Base-by-base conservation (phyloP, 2,888 invertebrate genomes). In the Macrophya annulata region DNA sequence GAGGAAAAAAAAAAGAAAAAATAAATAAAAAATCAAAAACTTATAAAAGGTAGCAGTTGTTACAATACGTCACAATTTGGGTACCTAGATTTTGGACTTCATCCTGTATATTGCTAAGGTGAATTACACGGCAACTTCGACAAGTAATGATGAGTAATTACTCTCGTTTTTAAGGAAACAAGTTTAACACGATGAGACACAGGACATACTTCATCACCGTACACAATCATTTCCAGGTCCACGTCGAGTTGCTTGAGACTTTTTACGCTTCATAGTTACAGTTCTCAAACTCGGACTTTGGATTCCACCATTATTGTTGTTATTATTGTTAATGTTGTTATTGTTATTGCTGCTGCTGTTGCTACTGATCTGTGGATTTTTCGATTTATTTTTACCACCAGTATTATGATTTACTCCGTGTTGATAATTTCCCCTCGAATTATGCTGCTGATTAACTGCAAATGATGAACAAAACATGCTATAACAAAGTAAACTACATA, bases 171-270 rank as follows among this genome's bases (percentile, higher is more conserved):
- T 85, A 79, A 76, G 25, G 76, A 84, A 86, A 89, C 81, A 86
- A 86, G 84, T 85, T 85, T 65, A 77, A 81, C 82, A 68, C 45
- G 84, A 77, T 87, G 87, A 76, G 87, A 86, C 86, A 86, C 85
- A 85, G 79, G 86, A 74, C 84, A 85, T 87, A 88, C 88, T 92
- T 93, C 91, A 93, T 93, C 93, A 93, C 93, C 93, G 93, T 89
- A 93, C 92, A 88, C 93, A 92, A 88, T 93, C 93, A 43, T 81
- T 81, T 65, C 91, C 91, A 21, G 91, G 91, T 37, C 91, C 91
- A 74, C 92, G 92, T 55, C 91, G 90, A 74, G 89, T 89, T 62
- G 90, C 89, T 85, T 90, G 91, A 84, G 91, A 91, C 88, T 93
- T 93, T 90, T 93, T 93, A 85, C 93, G 91, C 87, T 93, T 93